Percentiles rank a stretch among this genome's conserved stretches.
phyloP scores from a whole-genome alignment of 1,140 invertebrate genomes.

The Trichonephila inaurata region DNA sequence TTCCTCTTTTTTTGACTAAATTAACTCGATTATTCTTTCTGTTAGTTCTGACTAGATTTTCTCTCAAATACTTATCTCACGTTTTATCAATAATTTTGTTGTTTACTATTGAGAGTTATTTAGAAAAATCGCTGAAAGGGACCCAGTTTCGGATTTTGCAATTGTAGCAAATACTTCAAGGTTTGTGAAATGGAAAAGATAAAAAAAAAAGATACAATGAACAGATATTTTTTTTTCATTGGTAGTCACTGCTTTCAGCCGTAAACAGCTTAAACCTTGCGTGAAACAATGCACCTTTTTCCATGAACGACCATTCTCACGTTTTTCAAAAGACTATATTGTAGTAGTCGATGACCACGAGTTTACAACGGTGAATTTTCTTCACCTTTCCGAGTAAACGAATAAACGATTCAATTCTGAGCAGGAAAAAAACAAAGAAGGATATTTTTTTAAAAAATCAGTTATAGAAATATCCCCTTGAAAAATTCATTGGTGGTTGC shows the following conservation, averaged over 20 bases:
- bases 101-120: too few relatives aligned
- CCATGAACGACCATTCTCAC: not conserved
- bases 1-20: too few relatives aligned
- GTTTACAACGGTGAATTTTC: not conserved
- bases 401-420: not conserved
- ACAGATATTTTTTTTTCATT: not conserved
- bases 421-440: not conserved
- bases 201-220: not conserved
- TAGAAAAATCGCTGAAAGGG: not conserved
- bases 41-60: too few relatives aligned
- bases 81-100: too few relatives aligned
- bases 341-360: not conserved
- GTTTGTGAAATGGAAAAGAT: not conserved
- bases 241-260: not conserved
- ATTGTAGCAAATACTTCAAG: slow-evolving; percentile 21
- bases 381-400: not conserved
- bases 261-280: slow-evolving; percentile 26
- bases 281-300: slow-evolving; percentile 25
- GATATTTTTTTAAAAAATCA: not conserved
- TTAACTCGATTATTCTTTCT: too few relatives aligned
- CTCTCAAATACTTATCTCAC: too few relatives aligned
- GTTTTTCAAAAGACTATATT: not conserved
- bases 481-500: not conserved
- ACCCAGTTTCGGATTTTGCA: not conserved
- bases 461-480: not conserved